Evolutionary conservation across 2,888 invertebrate species (phyloP), one percentile per base, ranked within the genome.

Genomic region (Tiphia femorata): DNA sequence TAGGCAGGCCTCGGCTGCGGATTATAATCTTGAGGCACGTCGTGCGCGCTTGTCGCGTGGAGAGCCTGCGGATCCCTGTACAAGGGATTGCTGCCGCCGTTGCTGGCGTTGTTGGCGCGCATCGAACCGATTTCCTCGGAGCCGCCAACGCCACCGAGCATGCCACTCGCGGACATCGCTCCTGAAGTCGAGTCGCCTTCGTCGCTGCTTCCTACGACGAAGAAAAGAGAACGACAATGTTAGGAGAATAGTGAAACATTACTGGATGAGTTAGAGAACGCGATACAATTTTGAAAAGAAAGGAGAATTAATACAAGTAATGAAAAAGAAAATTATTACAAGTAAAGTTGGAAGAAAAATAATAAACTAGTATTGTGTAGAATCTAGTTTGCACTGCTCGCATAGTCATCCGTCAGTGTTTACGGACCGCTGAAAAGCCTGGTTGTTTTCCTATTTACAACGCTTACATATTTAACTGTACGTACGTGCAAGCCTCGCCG

Each of bases 151-250:
- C 80, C 80, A 70, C 78, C 79, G 72, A 80, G 33, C 12, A 33
- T 75, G 78, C 77, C 84, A 82, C 84, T 85, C 77, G 62, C 65
- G 37, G 67, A 58, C 56, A 59, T 83, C 79, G 81, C 79, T 78
- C 68, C 70, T 47, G 72, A 66, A 62, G 76, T 86, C 82, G 86
- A 78, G 84, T 86, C 86, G 85, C 87, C 87, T 86, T 87, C 86
- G 85, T 86, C 80, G 77, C 79, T 85, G 80, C 83, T 82, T 80
- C 83, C 83, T 83, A 62, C 68, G 72, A 29, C 12, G 10, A 33
- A 0, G 20, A 37, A 20, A 1, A 17, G 19, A 1, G 8, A 8
- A 38, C 8, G 20, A 6, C 8, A 6, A 25, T 35, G 12, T 12
- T n/a, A n/a, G n/a, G n/a, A n/a, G n/a, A n/a, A n/a, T n/a, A n/a